Conservation (phyloP, 2,888 invertebrate genomes). For the Chymomyza fuscimana region DNA sequence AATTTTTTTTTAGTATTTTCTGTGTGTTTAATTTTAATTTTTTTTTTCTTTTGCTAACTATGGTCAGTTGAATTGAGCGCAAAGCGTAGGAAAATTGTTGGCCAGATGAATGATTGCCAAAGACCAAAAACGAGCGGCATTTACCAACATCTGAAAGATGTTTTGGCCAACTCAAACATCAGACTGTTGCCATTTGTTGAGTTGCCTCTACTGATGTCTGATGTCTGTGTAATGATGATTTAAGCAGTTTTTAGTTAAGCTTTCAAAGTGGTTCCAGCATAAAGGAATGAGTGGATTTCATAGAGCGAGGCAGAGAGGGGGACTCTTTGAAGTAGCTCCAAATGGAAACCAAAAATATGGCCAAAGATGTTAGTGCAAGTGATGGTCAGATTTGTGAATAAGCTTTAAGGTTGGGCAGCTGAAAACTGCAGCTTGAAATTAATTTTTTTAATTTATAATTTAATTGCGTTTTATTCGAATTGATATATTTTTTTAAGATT, state of each 20-base stretch:
- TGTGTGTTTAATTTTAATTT: background rate
- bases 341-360: background rate
- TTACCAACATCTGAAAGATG: slow-evolving; percentile 22
- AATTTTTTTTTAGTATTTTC: slow-evolving; percentile 19
- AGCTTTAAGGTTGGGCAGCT: no score
- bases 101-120: slow-evolving; percentile 39
- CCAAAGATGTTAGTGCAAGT: background rate
- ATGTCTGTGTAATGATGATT: slow-evolving; percentile 34
- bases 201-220: slow-evolving; percentile 12
- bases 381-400: background rate
- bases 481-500: no score
- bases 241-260: slow-evolving; percentile 53
- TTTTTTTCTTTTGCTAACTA: slow-evolving; percentile 44
- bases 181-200: slow-evolving; percentile 23
- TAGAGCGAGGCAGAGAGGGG: slow-evolving; percentile 19
- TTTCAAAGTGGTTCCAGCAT: slow-evolving; percentile 42
- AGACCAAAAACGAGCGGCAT: background rate
- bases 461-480: no score
- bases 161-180: slow-evolving; percentile 13
- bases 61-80: slow-evolving; percentile 59
- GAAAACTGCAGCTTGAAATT: no score
- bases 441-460: no score
- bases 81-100: slow-evolving; percentile 24
- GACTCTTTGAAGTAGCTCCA: background rate
- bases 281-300: slow-evolving; percentile 28